These are phyloP conservation scores for Synanthedon formicaeformis DNA, from an alignment of 2,888 invertebrate species.

Conservation along the genomic window DNA sequence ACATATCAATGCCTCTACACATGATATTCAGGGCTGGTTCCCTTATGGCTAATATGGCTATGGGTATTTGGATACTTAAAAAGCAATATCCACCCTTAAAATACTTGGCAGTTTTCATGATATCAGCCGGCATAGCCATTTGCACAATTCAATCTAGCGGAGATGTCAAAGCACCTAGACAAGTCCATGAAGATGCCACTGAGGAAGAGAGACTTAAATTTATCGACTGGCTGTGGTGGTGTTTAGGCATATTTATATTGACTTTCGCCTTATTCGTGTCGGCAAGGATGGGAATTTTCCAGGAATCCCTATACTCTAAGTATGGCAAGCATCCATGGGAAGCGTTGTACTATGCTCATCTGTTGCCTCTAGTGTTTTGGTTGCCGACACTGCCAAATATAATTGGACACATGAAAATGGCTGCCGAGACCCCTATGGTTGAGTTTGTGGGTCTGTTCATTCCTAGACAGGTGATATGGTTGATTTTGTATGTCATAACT, in stretches of 20 bases:
- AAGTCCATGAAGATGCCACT: slow-evolving; percentile 46
- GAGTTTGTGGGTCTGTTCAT: slow-evolving; percentile 73
- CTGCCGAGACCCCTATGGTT: slow-evolving; percentile 74
- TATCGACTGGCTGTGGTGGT: slow-evolving; percentile 73
- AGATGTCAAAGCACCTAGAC: slow-evolving; percentile 72
- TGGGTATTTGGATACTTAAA: slow-evolving; percentile 91
- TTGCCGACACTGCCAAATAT: slow-evolving; percentile 83
- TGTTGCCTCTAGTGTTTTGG: slow-evolving; percentile 91
- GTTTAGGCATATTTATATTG: slow-evolving; percentile 81
- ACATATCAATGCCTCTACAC: slow-evolving; percentile 97
- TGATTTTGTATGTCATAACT: slow-evolving; percentile 86
- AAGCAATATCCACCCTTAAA: slow-evolving; percentile 85
- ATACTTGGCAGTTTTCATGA: slow-evolving; percentile 92
- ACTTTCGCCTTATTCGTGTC: slow-evolving; percentile 91
- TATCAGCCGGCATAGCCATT: slow-evolving; percentile 90
- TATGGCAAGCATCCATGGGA: slow-evolving; percentile 94
- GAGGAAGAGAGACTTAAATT: slow-evolving; percentile 52
- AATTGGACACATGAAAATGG: slow-evolving; percentile 78
- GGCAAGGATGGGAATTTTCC: slow-evolving; percentile 95
- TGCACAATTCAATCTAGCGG: slow-evolving; percentile 90
- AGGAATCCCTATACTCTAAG: slow-evolving; percentile 85
- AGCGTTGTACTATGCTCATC: slow-evolving; percentile 90
- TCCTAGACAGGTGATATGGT: slow-evolving; percentile 82
- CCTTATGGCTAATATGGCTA: slow-evolving; percentile 94
- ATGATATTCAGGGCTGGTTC: slow-evolving; percentile 99